Conservation (phyloP, 2,797 vertebrate genomes). For the Selene dorsalis region DNA sequence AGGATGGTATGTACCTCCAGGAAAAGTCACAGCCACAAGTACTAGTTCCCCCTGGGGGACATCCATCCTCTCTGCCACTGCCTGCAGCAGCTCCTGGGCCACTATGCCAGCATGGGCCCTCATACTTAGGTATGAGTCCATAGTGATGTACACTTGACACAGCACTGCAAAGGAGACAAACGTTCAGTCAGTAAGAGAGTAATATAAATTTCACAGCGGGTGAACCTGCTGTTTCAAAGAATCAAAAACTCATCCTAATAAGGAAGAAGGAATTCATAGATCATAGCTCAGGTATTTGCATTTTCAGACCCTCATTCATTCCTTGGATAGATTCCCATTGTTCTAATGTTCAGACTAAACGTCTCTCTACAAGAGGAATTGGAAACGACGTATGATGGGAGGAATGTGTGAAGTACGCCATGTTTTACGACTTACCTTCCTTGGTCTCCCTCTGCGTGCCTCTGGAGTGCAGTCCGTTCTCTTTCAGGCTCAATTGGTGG, state of each 20-base stretch:
- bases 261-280: slow-evolving; percentile 7
- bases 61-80: slow-evolving; percentile 91
- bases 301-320: slow-evolving; percentile 41
- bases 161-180: slow-evolving; percentile 84
- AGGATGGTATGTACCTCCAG: slow-evolving; percentile 86
- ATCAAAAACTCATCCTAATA: slow-evolving; percentile 7
- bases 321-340: slow-evolving; percentile 63
- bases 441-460: slow-evolving; percentile 88
- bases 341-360: slow-evolving; percentile 46
- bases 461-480: slow-evolving; percentile 91
- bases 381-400: slow-evolving; percentile 54
- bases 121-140: slow-evolving; percentile 94
- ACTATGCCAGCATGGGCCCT: slow-evolving; percentile 85
- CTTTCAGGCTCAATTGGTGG: slow-evolving; percentile 95
- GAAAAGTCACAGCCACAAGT: slow-evolving; percentile 87
- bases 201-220: neutral
- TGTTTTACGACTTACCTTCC: slow-evolving; percentile 88
- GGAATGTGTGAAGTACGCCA: slow-evolving; percentile 61
- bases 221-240: slow-evolving; percentile 20
- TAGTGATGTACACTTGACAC: slow-evolving; percentile 92
- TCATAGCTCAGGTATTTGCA: slow-evolving; percentile 48
- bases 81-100: slow-evolving; percentile 90
- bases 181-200: slow-evolving; percentile 4
- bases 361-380: slow-evolving; percentile 28
- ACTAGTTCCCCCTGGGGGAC: slow-evolving; percentile 88